phyloP scores from a whole-genome alignment of 2,888 invertebrate genomes.

The Tipula vernalis region DNA sequence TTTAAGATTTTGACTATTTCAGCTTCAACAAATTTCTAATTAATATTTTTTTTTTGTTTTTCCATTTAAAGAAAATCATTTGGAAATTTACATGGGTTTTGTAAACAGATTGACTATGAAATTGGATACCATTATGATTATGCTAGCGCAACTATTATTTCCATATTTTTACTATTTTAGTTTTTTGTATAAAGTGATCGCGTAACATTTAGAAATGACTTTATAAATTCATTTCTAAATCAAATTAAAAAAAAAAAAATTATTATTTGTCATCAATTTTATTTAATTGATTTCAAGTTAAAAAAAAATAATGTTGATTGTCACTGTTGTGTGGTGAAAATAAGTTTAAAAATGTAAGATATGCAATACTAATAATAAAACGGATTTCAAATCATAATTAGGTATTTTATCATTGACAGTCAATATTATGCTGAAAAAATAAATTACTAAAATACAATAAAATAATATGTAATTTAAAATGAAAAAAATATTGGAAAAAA shows the following conservation, averaged over 20 bases:
- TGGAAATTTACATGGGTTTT: constrained; percentile 10
- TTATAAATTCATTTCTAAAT: not conserved
- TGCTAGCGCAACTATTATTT: constrained; percentile 17
- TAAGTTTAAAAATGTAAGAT: constrained; percentile 4
- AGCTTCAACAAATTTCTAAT: not conserved
- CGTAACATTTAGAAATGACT: constrained; percentile 10
- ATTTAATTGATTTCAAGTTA: not conserved
- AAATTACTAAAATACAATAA: constrained; percentile 6
- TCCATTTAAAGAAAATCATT: not conserved
- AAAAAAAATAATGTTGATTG: not conserved
- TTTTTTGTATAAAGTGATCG: constrained; percentile 17
- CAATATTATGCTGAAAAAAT: not conserved
- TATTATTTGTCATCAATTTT: not conserved
- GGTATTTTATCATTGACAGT: not conserved
- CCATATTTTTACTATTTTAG: constrained; percentile 18
- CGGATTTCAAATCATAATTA: not conserved
- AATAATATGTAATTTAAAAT: not conserved
- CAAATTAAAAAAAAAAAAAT: not conserved
- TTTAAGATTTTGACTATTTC: not conserved
- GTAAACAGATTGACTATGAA: not conserved
- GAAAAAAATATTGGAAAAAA: constrained; percentile 7
- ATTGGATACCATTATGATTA: constrained; percentile 18
- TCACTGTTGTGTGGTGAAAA: not conserved
- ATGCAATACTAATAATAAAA: constrained; percentile 4
- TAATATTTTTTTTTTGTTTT: not conserved